Conservation (phyloP, 2,113 vertebrate genomes). For the Sebastes fasciatus region DNA sequence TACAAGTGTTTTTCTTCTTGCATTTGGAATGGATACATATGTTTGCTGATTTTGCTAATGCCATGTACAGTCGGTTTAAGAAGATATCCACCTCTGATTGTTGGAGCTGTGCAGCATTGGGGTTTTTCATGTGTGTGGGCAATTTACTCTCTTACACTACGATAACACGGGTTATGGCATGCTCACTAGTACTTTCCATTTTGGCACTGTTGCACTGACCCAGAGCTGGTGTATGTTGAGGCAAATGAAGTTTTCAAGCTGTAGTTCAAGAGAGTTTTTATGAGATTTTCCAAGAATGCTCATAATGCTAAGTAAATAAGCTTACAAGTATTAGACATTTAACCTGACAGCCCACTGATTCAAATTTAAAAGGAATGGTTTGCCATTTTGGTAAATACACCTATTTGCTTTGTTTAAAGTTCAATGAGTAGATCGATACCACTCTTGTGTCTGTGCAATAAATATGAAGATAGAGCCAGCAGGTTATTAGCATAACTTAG, state of each 20-base stretch:
- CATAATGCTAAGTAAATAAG: neutral
- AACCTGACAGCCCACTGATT: neutral
- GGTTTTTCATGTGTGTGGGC: neutral
- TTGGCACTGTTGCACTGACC: slow-evolving; percentile 30
- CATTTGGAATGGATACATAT: neutral
- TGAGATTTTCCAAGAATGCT: neutral
- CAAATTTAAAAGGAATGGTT: neutral
- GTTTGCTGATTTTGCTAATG: neutral
- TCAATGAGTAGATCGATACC: neutral
- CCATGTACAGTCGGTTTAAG: neutral
- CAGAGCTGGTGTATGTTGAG: neutral
- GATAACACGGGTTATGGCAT: neutral
- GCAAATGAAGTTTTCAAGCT: neutral
- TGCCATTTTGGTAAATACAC: neutral
- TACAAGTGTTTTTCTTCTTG: neutral
- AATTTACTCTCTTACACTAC: no score
- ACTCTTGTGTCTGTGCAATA: neutral
- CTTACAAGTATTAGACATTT: neutral
- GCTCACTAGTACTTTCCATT: neutral
- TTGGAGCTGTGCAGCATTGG: neutral
- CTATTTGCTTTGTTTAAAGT: neutral
- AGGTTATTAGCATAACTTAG: neutral
- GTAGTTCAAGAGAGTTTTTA: neutral
- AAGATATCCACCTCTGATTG: neutral
- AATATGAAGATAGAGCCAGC: neutral